Conservation (phyloP, 2,113 vertebrate species). For the Megalops atlanticus region DNA sequence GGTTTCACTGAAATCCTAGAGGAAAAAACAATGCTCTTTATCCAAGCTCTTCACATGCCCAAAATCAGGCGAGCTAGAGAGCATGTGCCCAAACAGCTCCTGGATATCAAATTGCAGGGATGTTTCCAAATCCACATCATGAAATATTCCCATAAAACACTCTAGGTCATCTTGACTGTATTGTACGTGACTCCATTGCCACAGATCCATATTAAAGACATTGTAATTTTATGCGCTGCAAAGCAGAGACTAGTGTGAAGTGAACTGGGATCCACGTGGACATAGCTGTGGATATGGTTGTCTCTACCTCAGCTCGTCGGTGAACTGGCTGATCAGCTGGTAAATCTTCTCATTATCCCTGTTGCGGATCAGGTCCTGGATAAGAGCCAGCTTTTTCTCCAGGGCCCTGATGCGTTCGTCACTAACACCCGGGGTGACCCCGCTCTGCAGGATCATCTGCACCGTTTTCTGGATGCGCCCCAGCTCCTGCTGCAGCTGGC, state of each 20-base stretch:
- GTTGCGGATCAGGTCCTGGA: conserved; percentile 60
- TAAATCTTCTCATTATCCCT: conserved; percentile 50
- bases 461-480: conserved; percentile 51
- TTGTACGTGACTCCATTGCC: conserved; percentile 33
- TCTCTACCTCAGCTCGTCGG: conserved; percentile 71
- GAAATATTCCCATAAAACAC: neutral
- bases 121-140: too few relatives aligned
- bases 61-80: too few relatives aligned
- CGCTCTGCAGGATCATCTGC: conserved; percentile 59
- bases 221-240: too few relatives aligned
- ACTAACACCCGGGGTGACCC: conserved; percentile 40
- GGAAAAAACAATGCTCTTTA: too few relatives aligned
- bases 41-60: too few relatives aligned
- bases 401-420: conserved; percentile 65
- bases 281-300: conserved; percentile 6
- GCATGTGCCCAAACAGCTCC: too few relatives aligned
- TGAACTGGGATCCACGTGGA: neutral
- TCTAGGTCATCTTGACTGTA: neutral
- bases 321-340: conserved; percentile 63
- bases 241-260: neutral
- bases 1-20: too few relatives aligned
- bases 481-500: conserved; percentile 62
- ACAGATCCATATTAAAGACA: too few relatives aligned
- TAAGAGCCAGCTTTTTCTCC: conserved; percentile 62
- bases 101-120: too few relatives aligned